Evolutionary conservation across 2,888 invertebrate genomes (phyloP).

Genomic region (Nomada flava): DNA sequence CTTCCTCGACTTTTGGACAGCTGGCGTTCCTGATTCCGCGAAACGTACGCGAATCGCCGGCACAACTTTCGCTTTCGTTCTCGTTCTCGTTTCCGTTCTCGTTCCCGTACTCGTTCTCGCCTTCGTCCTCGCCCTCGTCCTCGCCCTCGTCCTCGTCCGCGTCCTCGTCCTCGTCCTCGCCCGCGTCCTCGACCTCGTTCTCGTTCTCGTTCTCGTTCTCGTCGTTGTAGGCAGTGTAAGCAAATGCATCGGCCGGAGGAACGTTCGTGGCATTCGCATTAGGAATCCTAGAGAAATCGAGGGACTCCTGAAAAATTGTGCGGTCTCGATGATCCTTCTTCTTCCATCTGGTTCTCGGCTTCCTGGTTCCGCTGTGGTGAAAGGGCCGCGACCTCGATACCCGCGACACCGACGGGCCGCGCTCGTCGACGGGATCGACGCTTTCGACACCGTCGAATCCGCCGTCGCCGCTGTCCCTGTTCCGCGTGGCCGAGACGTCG

Average conservation of each 20-base stretch:
- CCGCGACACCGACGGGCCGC: constrained; percentile 25
- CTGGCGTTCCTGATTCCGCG: constrained; percentile 1
- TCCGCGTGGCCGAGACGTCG: background rate
- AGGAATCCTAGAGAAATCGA: constrained; percentile 11
- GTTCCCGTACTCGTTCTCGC: background rate
- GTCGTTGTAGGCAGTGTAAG: constrained; percentile 77
- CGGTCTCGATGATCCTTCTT: constrained; percentile 1
- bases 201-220: constrained; percentile 44
- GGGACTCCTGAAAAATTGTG: background rate
- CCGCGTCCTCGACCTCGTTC: constrained; percentile 29
- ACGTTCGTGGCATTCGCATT: constrained; percentile 37
- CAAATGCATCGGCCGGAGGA: constrained; percentile 70
- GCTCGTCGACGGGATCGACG: constrained; percentile 6
- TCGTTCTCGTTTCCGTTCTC: background rate
- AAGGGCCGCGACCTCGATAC: constrained; percentile 30
- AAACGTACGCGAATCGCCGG: background rate
- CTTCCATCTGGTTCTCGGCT: constrained; percentile 15
- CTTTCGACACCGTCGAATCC: background rate
- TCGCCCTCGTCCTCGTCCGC: background rate
- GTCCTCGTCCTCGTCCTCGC: background rate
- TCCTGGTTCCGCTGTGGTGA: constrained; percentile 16
- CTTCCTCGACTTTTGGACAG: background rate
- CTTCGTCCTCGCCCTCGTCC: background rate
- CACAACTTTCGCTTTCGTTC: background rate
- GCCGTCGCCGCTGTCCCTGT: background rate